These are phyloP conservation scores for Semnornis frantzii DNA, from an alignment of 2,113 vertebrate genomes.

Conservation along the genomic window DNA sequence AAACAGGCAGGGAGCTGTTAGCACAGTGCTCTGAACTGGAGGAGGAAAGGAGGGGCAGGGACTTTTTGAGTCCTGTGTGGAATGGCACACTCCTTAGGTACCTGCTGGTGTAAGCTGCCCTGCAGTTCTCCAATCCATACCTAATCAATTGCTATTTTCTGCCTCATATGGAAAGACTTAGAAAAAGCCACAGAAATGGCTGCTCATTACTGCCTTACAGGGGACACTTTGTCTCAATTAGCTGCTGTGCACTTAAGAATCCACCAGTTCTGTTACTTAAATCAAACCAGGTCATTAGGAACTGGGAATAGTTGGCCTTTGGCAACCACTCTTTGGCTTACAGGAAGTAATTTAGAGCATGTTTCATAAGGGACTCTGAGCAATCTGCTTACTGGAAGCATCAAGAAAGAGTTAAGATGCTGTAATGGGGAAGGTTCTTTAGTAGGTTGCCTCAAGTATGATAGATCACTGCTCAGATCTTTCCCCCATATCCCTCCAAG, in stretches of 20 bases:
- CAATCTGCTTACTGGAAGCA: background rate
- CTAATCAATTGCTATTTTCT: background rate
- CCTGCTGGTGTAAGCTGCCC: background rate
- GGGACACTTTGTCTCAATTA: background rate
- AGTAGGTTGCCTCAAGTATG: background rate
- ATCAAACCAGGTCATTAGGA: background rate
- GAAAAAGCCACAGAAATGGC: background rate
- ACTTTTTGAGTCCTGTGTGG: background rate
- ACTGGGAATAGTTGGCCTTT: background rate
- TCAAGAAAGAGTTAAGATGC: background rate
- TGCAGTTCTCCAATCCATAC: background rate
- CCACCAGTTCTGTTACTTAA: background rate
- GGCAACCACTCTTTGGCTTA: background rate
- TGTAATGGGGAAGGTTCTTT: background rate
- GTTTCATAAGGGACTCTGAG: background rate
- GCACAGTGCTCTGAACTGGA: background rate
- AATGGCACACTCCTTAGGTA: background rate
- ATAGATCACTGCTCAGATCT: rapidly evolving
- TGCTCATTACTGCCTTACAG: background rate
- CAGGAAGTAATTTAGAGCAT: background rate
- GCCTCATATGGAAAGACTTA: background rate
- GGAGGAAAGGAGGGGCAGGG: background rate
- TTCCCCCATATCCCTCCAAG: background rate
- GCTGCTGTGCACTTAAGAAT: background rate
- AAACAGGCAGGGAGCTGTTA: background rate